These are phyloP conservation scores for Hipposideros larvatus DNA, from an alignment of 2,797 vertebrate species.

Conservation along the genomic window DNA sequence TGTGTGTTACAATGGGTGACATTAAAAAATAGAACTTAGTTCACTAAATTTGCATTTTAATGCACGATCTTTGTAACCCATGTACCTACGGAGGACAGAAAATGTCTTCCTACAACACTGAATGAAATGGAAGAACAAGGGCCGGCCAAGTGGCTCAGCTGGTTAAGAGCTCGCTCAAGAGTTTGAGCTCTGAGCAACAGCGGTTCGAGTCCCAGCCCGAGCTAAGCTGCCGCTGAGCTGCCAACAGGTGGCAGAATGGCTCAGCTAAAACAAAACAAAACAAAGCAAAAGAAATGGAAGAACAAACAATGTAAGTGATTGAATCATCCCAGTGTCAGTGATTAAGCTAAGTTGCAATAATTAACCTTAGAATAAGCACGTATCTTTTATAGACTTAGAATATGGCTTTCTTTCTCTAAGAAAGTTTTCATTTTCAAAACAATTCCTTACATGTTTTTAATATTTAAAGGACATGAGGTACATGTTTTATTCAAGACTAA, in stretches of 20 bases:
- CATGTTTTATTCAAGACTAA: background rate
- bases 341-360: constrained; percentile 11
- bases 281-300: no score
- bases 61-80: background rate
- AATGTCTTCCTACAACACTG: background rate
- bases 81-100: background rate
- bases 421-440: constrained; percentile 51
- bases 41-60: background rate
- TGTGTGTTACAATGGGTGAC: background rate
- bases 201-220: no score
- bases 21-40: background rate
- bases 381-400: constrained; percentile 3
- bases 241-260: no score
- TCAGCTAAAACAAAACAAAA: no score
- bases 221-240: no score
- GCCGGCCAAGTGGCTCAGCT: no score
- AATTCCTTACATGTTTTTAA: constrained; percentile 26
- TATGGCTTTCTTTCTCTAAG: constrained; percentile 29
- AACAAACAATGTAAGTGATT: background rate
- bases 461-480: constrained; percentile 28
- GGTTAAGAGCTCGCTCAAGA: no score
- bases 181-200: no score
- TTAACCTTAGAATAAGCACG: constrained; percentile 5
- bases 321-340: background rate
- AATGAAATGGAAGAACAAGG: constrained; percentile 23